A percentile compares a stretch with the other conserved stretches of the same genome.
Evolutionary conservation across 2,797 vertebrate genomes (phyloP).

Genomic region (Smutsia gigantea): DNA sequence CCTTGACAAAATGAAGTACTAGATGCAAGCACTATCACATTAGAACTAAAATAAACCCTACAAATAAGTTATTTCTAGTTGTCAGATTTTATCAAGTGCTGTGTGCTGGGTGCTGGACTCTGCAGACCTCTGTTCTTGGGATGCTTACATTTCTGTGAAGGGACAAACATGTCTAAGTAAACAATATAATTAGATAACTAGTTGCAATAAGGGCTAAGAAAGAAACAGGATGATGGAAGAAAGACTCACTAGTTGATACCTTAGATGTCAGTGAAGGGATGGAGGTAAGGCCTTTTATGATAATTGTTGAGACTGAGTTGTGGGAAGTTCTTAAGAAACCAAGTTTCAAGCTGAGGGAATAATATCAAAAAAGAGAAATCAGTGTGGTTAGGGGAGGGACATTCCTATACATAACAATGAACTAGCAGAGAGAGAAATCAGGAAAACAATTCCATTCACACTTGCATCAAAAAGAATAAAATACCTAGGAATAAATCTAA

Average conservation of each 20-base stretch:
- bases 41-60: neutral
- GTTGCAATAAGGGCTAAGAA: neutral
- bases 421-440: too few relatives aligned
- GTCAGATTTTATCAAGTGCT: neutral
- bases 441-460: too few relatives aligned
- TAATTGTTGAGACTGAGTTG: neutral
- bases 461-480: too few relatives aligned
- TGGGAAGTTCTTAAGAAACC: neutral
- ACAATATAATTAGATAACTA: neutral
- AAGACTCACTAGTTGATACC: neutral
- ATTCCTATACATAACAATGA: too few relatives aligned
- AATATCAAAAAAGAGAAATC: neutral
- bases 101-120: neutral
- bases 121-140: neutral
- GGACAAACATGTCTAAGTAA: neutral
- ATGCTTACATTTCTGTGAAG: neutral
- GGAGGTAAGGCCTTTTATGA: neutral
- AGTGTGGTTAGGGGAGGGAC: neutral
- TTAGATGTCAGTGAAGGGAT: neutral
- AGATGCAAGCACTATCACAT: neutral
- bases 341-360: neutral
- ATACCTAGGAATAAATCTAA: too few relatives aligned
- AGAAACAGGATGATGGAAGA: neutral
- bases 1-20: neutral
- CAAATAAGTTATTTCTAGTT: neutral